Evolutionary conservation across 2,888 invertebrate genomes (phyloP).

Genomic region (Pediacus dermestoides): DNA sequence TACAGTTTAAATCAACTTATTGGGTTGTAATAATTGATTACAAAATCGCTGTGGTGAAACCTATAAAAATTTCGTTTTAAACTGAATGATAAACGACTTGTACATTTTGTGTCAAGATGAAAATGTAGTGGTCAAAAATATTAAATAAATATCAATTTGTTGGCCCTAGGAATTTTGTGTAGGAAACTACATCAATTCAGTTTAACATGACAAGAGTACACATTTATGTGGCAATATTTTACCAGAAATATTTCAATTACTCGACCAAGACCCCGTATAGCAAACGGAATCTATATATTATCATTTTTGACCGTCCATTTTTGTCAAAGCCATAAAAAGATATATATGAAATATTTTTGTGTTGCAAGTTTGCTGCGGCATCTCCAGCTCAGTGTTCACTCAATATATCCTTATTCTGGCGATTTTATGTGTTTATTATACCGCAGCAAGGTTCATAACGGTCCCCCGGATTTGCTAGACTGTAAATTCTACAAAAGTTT

Average conservation of each 20-base stretch:
- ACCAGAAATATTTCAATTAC: constrained; percentile 50
- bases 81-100: too few relatives aligned
- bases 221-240: constrained; percentile 46
- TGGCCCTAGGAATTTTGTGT: too few relatives aligned
- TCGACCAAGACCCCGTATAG: constrained; percentile 30
- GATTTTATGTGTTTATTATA: constrained; percentile 53
- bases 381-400: constrained; percentile 45
- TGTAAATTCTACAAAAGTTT: constrained; percentile 46
- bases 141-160: too few relatives aligned
- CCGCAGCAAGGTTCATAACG: constrained; percentile 50
- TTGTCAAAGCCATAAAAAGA: constrained; percentile 46
- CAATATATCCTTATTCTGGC: constrained; percentile 53
- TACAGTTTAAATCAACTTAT: too few relatives aligned
- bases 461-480: constrained; percentile 46
- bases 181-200: constrained; percentile 48
- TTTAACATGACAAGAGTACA: constrained; percentile 41
- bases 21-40: too few relatives aligned
- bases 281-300: constrained; percentile 43
- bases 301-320: constrained; percentile 40
- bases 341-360: constrained; percentile 50
- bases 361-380: constrained; percentile 42
- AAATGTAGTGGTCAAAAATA: too few relatives aligned
- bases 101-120: too few relatives aligned
- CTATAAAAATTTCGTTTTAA: too few relatives aligned
- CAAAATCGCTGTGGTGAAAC: too few relatives aligned